Evolutionary conservation across 2,888 invertebrate species (phyloP).

Genomic region (Eurytoma californica): DNA sequence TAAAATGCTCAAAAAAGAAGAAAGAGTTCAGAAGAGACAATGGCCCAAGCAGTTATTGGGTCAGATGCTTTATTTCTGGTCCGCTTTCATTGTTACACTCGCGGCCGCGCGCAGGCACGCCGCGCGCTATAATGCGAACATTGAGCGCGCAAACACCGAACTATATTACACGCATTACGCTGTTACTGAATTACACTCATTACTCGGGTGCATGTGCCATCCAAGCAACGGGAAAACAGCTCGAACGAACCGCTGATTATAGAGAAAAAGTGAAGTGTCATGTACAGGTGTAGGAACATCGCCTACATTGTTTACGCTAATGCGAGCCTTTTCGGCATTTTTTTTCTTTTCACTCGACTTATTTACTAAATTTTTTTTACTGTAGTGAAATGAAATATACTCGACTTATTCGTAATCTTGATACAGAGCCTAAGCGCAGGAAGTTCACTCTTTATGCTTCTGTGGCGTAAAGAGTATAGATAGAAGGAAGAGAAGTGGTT

Average conservation of each 20-base stretch:
- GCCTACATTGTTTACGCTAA: too few relatives aligned
- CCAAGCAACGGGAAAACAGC: neutral
- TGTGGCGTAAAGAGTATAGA: too few relatives aligned
- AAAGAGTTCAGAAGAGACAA: neutral
- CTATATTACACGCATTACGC: constrained; percentile 23
- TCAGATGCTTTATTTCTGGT: constrained; percentile 32
- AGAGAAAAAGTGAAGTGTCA: too few relatives aligned
- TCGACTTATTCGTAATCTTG: too few relatives aligned
- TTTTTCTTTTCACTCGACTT: too few relatives aligned
- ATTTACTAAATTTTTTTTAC: too few relatives aligned
- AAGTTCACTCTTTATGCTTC: too few relatives aligned
- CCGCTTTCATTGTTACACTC: constrained; percentile 25
- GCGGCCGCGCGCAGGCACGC: neutral
- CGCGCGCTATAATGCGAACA: neutral
- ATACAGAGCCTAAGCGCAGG: too few relatives aligned
- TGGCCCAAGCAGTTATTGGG: constrained; percentile 28
- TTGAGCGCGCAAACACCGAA: neutral
- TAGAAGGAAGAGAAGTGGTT: neutral
- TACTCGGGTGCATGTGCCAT: constrained; percentile 7
- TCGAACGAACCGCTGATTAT: too few relatives aligned
- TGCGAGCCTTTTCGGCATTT: too few relatives aligned
- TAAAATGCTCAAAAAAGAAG: neutral
- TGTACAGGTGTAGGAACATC: too few relatives aligned
- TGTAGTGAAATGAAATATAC: too few relatives aligned
- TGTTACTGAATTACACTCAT: constrained; percentile 39